These are phyloP conservation scores for Gonatopus flavifemur DNA, from an alignment of 1,140 invertebrate genomes.

Conservation along the genomic window DNA sequence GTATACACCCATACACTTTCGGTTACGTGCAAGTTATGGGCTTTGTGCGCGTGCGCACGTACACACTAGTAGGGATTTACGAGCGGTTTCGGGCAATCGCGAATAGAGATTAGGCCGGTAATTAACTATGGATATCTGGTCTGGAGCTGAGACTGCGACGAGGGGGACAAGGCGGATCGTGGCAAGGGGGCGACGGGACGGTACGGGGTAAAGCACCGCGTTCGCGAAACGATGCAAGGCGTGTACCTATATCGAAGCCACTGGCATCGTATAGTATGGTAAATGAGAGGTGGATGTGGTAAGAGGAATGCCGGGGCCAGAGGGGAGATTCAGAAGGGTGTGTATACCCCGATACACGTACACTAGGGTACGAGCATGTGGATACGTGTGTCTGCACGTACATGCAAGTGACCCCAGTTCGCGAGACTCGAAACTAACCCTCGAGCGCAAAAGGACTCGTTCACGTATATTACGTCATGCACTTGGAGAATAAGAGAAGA, in stretches of 20 bases:
- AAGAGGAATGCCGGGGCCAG: too few relatives aligned
- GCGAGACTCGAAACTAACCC: slow-evolving; percentile 35
- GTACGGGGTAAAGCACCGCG: too few relatives aligned
- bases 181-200: slow-evolving; percentile 21
- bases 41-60: slow-evolving; percentile 31
- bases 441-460: slow-evolving; percentile 25
- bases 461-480: too few relatives aligned
- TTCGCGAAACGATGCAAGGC: slow-evolving; percentile 5
- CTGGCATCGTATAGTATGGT: too few relatives aligned
- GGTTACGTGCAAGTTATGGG: too few relatives aligned
- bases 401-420: slow-evolving; percentile 50
- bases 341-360: too few relatives aligned
- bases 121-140: slow-evolving; percentile 60
- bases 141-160: slow-evolving; percentile 48
- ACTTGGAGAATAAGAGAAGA: too few relatives aligned
- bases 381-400: too few relatives aligned
- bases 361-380: too few relatives aligned
- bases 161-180: slow-evolving; percentile 16
- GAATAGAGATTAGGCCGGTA: slow-evolving; percentile 60
- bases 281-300: too few relatives aligned
- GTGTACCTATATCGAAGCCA: too few relatives aligned
- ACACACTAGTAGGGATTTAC: slow-evolving; percentile 58
- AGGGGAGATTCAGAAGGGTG: too few relatives aligned
- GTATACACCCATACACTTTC: background rate
- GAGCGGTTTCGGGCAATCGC: slow-evolving; percentile 59